Conservation (phyloP, 1,140 invertebrate species). For the Cephus cinctus region DNA sequence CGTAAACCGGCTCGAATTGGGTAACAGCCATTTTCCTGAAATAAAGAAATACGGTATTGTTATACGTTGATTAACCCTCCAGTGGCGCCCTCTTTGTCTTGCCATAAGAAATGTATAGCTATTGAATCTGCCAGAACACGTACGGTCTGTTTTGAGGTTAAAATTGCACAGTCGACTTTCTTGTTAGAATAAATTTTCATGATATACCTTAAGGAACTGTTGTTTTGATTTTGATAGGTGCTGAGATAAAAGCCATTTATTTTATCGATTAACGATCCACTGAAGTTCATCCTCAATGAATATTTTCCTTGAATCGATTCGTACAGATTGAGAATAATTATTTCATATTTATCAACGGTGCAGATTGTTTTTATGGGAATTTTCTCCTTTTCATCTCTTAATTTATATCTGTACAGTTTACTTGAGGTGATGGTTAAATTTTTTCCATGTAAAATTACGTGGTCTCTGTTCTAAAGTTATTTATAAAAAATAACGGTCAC, state of each 20-base stretch:
- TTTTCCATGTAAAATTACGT: constrained; percentile 8
- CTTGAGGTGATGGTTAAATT: constrained; percentile 7
- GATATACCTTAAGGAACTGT: neutral
- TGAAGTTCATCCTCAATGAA: constrained; percentile 14
- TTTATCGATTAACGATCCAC: constrained; percentile 9
- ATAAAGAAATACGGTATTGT: neutral
- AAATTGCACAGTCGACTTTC: too few relatives aligned
- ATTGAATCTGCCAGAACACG: too few relatives aligned
- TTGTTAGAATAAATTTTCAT: constrained; percentile 2
- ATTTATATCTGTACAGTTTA: neutral
- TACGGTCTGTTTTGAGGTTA: too few relatives aligned
- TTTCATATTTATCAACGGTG: neutral
- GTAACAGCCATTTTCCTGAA: constrained; percentile 70
- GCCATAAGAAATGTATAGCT: too few relatives aligned
- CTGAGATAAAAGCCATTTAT: constrained; percentile 16
- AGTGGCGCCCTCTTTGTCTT: too few relatives aligned
- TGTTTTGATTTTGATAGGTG: constrained; percentile 4
- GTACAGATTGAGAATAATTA: constrained; percentile 10
- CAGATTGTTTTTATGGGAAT: neutral
- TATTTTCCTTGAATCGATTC: too few relatives aligned
- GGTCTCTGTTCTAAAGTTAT: neutral
- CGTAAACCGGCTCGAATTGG: constrained; percentile 84
- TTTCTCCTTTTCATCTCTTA: neutral
- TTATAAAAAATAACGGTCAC: neutral
- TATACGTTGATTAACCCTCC: constrained; percentile 21